Base-by-base conservation (phyloP, 2,113 vertebrate genomes). In the Thalassoma bifasciatum region DNA sequence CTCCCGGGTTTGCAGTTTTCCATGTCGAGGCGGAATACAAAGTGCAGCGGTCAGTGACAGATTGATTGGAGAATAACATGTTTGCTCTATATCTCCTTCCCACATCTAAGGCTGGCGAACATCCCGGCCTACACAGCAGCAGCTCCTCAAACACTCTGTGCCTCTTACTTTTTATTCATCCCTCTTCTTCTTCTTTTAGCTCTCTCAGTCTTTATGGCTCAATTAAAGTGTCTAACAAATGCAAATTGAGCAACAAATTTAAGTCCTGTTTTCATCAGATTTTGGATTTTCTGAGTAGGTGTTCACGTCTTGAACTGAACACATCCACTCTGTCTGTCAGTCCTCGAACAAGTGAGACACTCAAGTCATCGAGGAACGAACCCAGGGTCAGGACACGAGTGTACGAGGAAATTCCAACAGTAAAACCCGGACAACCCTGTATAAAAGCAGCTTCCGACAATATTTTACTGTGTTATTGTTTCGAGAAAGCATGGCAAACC, bases 101-200 rank as follows among this genome's bases (percentile, higher is more conserved):
- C 60, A 79, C 75, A 75, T 84, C 79, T 77, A 54, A 64, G 44
- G 60, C 63, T 76, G 59, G 70, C 47, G 63, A 59, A 71, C 76
- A 63, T 75, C 26, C 44, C 56, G 19, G 59, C 69, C 66, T 59
- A 77, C 79, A 75, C 66, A 80, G 16, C 62, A 40, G n/a, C 64
- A 65, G 56, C 51, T 79, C 64, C 60, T 46, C 21, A 77, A 69
- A 77, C 61, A 78, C 53, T 72, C 66, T 36, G 50, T 17, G 52
- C 24, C 21, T 56, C 53, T 44, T 17, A 62, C 58, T 63, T 79
- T 70, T 57, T 40, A 46, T 53, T 67, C 57, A n/a, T 37, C 53
- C 61, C 17, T 65, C 49, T 59, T 19, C 14, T 51, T 60, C 8
- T 26, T 24, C 37, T 10, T 64, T 70, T 72, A 4, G 14, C 21